Evolutionary conservation across 92 coral and sea anemone species (phyloP).

Genomic region (Paramuricea clavata): DNA sequence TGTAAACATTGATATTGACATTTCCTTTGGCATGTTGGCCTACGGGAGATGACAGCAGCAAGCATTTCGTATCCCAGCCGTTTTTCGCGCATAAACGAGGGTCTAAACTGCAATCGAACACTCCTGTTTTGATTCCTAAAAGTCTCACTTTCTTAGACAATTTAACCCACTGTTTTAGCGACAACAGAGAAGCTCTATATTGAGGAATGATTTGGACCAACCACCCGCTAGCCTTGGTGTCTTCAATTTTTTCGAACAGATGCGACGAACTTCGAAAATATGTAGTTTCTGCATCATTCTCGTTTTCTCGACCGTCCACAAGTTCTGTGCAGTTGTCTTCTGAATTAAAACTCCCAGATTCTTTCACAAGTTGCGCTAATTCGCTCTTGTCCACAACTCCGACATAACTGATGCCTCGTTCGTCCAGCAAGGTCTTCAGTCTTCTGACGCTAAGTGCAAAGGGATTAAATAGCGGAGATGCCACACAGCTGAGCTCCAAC

Average conservation of each 20-base stretch:
- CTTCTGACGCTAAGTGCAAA: constrained; percentile 94
- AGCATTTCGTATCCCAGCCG: constrained; percentile 77
- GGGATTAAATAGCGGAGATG: constrained; percentile 89
- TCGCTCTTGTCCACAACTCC: constrained; percentile 96
- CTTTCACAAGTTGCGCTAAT: constrained; percentile 90
- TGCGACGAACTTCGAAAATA: constrained; percentile 91
- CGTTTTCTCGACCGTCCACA: constrained; percentile 34
- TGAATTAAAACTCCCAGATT: constrained; percentile 86
- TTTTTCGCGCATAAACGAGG: constrained; percentile 84
- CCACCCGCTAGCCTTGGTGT: constrained; percentile 99
- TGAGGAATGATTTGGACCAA: constrained; percentile 88
- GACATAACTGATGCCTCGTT: constrained; percentile 93
- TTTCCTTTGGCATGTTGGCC: constrained; percentile 95
- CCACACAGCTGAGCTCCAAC: constrained; percentile 94
- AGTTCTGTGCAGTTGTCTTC: constrained; percentile 80
- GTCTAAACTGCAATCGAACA: constrained; percentile 85
- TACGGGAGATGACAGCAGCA: constrained; percentile 87
- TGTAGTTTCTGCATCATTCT: constrained; percentile 65
- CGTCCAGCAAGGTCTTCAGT: constrained; percentile 89
- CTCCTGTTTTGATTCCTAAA: constrained; percentile 95
- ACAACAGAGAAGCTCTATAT: constrained; percentile 50
- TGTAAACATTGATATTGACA: constrained; percentile 87
- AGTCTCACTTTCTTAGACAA: constrained; percentile 81
- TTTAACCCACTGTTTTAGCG: constrained; percentile 80
- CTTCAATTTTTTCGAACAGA: constrained; percentile 96